Base-by-base conservation (phyloP, 2,113 vertebrate species). In the Pungitius pungitius region DNA sequence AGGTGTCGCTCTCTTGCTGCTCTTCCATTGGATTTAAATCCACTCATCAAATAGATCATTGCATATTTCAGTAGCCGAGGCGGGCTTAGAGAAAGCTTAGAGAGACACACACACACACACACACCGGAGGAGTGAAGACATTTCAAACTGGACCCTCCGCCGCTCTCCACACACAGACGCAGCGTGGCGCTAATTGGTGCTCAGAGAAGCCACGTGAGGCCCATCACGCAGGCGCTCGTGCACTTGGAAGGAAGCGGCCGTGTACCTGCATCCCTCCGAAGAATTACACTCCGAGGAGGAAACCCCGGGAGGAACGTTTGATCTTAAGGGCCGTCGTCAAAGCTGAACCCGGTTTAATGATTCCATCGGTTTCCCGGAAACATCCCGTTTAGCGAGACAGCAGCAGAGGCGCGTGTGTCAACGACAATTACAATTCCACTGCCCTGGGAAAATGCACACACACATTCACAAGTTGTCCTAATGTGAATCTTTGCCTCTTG, bases 171-270 rank as follows among this genome's bases (percentile, higher is more conserved):
- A 68, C 67, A 55, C 69, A 66, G 60, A 82, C 12, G 13, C 69
- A 37, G 51, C 7, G 62, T 71, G 77, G 69, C 52, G 59, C 70
- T 87, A 87, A 88, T 68, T 80, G 78, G 55, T 47, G 70, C 65
- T 80, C 66, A 65, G 58, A 76, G 49, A 68, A 72, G 69, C 51
- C 77, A 72, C 26, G 75, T 79, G 77, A 69, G 70, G 63, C 75
- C 73, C 79, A 83, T 86, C 77, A 77, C 62, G 42, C 52, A 60
- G 69, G 17, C 9, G n/a, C 60, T 74, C 67, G 64, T 64, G 22
- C 54, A 49, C 67, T 51, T 51, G 61, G 35, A 43, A 51, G 30
- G 47, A 37, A 33, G 39, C 17, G 26, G 64, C 59, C 52, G 74
- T 73, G 63, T 64, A 54, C 17, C 22, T 62, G 69, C 40, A 51